Conservation (phyloP, 2,888 invertebrate genomes). For the Campopleginae sp. region DNA sequence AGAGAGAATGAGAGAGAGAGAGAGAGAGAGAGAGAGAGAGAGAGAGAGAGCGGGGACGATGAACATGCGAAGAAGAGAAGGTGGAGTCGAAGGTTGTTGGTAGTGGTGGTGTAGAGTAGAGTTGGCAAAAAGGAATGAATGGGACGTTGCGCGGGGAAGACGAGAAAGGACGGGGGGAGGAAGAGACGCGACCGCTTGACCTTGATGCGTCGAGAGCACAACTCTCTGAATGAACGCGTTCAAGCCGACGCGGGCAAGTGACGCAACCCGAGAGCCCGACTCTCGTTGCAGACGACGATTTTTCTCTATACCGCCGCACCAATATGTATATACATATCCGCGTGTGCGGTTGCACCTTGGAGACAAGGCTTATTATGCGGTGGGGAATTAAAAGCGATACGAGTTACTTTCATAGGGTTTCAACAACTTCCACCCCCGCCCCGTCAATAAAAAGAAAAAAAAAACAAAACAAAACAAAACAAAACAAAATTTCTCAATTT, state of each 20-base stretch:
- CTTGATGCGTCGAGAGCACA: conserved; percentile 78
- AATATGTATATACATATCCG: not conserved
- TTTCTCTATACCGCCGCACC: not conserved
- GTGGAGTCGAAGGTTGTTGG: conserved; percentile 41
- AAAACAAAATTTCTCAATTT: too few species aligned
- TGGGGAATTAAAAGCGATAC: conserved; percentile 29
- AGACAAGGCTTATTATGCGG: conserved; percentile 17
- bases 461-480: too few species aligned
- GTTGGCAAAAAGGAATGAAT: conserved; percentile 58
- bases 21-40: not conserved
- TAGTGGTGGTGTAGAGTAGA: conserved; percentile 35
- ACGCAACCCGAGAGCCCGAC: conserved; percentile 74
- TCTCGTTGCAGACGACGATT: conserved; percentile 38
- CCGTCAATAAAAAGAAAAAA: not conserved
- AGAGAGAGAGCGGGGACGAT: not conserved
- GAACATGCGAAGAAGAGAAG: conserved; percentile 21
- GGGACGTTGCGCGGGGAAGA: conserved; percentile 62
- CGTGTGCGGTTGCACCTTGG: not conserved
- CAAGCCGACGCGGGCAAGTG: conserved; percentile 74
- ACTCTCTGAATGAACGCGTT: conserved; percentile 80
- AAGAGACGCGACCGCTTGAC: conserved; percentile 80
- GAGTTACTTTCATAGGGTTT: conserved; percentile 14
- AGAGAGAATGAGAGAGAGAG: not conserved
- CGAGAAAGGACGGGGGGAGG: conserved; percentile 50
- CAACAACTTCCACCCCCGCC: not conserved